These are phyloP conservation scores for Herminia tarsipennalis DNA, from an alignment of 2,888 invertebrate genomes.

Conservation along the genomic window DNA sequence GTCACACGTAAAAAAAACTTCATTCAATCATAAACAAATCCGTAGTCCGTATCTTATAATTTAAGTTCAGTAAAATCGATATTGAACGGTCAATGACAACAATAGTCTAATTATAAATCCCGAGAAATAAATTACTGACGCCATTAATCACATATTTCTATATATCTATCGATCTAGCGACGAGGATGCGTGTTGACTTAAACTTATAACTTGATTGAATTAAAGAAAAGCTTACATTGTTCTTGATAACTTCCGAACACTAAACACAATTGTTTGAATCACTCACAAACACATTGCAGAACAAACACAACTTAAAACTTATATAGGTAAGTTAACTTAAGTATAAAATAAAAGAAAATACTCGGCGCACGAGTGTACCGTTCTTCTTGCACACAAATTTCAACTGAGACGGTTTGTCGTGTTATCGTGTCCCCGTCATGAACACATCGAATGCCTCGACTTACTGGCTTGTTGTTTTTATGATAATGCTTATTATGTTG, in stretches of 20 bases:
- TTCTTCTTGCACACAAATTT: constrained; percentile 4
- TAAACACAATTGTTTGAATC: constrained; percentile 5
- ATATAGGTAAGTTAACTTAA: constrained; percentile 3
- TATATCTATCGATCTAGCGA: constrained; percentile 34
- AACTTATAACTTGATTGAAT: constrained; percentile 27
- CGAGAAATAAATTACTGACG: constrained; percentile 62
- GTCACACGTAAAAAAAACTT: constrained; percentile 58
- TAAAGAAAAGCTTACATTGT: constrained; percentile 41
- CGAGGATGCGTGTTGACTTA: constrained; percentile 22
- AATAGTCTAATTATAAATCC: constrained; percentile 74
- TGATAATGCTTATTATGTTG: constrained; percentile 84
- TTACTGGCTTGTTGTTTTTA: constrained; percentile 81
- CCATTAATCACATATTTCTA: constrained; percentile 65
- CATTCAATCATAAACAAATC: constrained; percentile 43
- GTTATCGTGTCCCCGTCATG: constrained; percentile 63
- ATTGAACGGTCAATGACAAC: constrained; percentile 62
- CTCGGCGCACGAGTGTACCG: constrained; percentile 1
- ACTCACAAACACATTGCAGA: constrained; percentile 43
- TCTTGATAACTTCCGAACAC: constrained; percentile 16
- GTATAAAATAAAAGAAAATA: neutral
- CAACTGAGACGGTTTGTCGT: constrained; percentile 40
- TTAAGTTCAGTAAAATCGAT: constrained; percentile 56
- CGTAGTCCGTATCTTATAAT: constrained; percentile 49
- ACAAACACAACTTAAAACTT: neutral
- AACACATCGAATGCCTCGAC: constrained; percentile 65